Percentiles rank a stretch among this genome's conserved stretches.
These are phyloP conservation scores for Chaenodraco wilsoni DNA, from an alignment of 2,797 vertebrate species.

Conservation along the genomic window DNA sequence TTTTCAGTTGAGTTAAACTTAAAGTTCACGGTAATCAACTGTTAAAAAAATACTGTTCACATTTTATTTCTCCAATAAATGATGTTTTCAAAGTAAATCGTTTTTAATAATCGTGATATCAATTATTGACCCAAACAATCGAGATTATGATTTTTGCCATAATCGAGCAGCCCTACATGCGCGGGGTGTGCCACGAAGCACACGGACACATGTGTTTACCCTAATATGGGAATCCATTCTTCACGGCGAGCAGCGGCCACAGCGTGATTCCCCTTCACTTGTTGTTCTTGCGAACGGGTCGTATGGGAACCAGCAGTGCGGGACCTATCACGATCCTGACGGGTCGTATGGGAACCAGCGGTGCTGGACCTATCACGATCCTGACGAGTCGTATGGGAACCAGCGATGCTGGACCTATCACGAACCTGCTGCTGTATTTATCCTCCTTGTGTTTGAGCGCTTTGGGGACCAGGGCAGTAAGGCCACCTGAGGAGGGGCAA, in stretches of 20 bases:
- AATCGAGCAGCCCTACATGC: background rate
- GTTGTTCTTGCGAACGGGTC: slow-evolving; percentile 61
- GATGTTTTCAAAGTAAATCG: no score
- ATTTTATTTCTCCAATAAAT: no score
- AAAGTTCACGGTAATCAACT: no score
- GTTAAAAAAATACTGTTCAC: no score
- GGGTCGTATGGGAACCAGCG: slow-evolving; percentile 48
- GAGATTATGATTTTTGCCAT: no score
- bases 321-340: slow-evolving; percentile 41
- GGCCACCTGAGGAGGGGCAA: slow-evolving; percentile 66
- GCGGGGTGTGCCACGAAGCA: slow-evolving; percentile 21
- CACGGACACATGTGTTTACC: slow-evolving; percentile 45
- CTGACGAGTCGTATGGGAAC: slow-evolving; percentile 53
- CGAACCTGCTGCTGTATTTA: slow-evolving; percentile 45
- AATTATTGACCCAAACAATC: no score
- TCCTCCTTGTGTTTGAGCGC: slow-evolving; percentile 52
- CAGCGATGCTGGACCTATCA: slow-evolving; percentile 46
- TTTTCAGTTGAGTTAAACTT: no score
- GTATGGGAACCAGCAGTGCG: slow-evolving; percentile 45
- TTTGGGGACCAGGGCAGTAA: slow-evolving; percentile 51
- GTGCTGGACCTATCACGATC: no score
- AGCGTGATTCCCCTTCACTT: slow-evolving; percentile 52
- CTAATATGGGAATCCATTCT: slow-evolving; percentile 61
- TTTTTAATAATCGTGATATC: no score
- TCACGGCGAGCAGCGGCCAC: slow-evolving; percentile 48